phyloP scores from a whole-genome alignment of 2,888 invertebrate species.

The Cataglyphis livida region DNA sequence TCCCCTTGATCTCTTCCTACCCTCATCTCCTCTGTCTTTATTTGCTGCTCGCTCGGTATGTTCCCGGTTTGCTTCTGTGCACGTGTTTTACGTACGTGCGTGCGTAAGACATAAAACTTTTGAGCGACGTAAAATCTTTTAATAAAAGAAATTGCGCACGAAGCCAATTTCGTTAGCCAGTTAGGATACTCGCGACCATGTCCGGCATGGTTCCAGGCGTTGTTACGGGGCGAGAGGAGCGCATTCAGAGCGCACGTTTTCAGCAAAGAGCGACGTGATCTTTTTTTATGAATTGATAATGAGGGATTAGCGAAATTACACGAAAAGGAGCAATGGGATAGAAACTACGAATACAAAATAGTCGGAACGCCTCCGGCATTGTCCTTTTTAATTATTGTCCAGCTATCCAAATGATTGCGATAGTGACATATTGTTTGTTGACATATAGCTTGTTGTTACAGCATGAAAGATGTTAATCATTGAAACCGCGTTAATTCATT shows the following conservation, averaged over 20 bases:
- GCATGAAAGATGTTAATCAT: conserved; percentile 10
- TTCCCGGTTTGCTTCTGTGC: conserved; percentile 21
- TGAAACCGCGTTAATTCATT: conserved; percentile 2
- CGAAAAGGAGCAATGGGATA: conserved; percentile 9
- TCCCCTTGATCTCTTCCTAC: conserved; percentile 31
- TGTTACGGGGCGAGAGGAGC: conserved; percentile 26
- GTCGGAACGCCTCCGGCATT: conserved; percentile 47
- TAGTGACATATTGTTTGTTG: background rate
- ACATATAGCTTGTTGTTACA: conserved; percentile 20
- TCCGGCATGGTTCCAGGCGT: conserved; percentile 23
- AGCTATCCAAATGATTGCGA: conserved; percentile 24
- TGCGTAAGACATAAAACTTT: conserved; percentile 59
- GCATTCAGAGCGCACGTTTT: conserved; percentile 30
- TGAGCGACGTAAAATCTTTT: conserved; percentile 54
- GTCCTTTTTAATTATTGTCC: conserved; percentile 17
- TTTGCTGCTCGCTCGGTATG: conserved; percentile 60
- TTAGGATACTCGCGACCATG: conserved; percentile 30
- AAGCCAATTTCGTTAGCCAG: conserved; percentile 56
- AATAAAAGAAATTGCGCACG: conserved; percentile 76
- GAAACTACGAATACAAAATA: conserved; percentile 43
- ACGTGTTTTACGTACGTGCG: conserved; percentile 30
- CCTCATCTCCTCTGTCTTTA: conserved; percentile 38
- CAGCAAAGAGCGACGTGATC: background rate
- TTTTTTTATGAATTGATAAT: conserved; percentile 43
- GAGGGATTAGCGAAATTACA: conserved; percentile 45